Conservation (phyloP, 2,797 vertebrate species). For the Periparus ater region DNA sequence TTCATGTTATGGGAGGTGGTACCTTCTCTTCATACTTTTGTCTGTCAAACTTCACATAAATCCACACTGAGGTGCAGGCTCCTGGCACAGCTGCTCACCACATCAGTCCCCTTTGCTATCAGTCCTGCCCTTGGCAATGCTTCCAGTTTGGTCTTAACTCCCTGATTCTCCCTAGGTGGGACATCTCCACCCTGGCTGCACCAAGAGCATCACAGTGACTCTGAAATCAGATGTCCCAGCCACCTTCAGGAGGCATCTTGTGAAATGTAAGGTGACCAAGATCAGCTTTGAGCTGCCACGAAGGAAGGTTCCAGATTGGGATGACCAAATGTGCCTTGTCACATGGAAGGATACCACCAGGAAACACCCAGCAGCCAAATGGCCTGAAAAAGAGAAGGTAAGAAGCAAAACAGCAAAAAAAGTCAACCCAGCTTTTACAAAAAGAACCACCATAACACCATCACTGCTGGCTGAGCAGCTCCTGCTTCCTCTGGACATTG, state of each 20-base stretch:
- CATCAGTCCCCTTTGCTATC: background rate
- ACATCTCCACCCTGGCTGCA: slow-evolving; percentile 87
- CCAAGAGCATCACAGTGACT: slow-evolving; percentile 83
- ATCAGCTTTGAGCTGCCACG: slow-evolving; percentile 79
- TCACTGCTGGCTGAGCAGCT: background rate
- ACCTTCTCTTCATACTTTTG: background rate
- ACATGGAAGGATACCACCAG: background rate
- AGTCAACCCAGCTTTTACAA: background rate
- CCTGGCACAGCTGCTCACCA: background rate
- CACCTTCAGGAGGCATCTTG: slow-evolving; percentile 65
- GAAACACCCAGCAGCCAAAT: background rate
- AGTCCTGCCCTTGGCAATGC: background rate
- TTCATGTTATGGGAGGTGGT: background rate
- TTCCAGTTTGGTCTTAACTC: background rate
- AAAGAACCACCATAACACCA: background rate
- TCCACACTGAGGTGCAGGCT: background rate
- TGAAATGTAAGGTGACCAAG: slow-evolving; percentile 80
- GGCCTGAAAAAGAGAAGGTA: slow-evolving; percentile 80
- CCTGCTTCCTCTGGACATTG: background rate
- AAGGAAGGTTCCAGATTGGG: slow-evolving; percentile 88
- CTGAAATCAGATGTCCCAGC: slow-evolving; percentile 77
- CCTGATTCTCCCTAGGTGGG: slow-evolving; percentile 76
- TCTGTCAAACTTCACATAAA: background rate
- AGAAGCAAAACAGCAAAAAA: background rate
- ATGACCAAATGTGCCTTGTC: slow-evolving; percentile 74